phyloP scores from a whole-genome alignment of 2,888 invertebrate species.

The Steromphala cineraria region DNA sequence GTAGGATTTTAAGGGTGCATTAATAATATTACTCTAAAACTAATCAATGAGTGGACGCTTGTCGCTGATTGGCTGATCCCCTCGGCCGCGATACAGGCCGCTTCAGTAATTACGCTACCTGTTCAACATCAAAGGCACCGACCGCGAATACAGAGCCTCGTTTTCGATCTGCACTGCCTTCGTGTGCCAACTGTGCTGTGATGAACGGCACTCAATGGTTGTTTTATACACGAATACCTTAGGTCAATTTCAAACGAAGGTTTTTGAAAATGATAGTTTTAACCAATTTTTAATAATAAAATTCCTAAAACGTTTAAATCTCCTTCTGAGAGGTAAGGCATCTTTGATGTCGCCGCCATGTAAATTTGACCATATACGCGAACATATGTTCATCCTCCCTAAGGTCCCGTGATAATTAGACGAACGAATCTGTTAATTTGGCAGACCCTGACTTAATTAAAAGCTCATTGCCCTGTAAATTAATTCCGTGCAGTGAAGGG shows the following conservation, averaged over 20 bases:
- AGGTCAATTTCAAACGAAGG: too few species aligned
- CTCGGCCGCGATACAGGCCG: background rate
- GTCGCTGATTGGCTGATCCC: background rate
- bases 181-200: background rate
- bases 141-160: background rate
- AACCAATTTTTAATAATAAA: background rate
- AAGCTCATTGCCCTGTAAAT: background rate
- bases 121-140: conserved; percentile 4
- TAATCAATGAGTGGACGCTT: conserved; percentile 5
- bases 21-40: conserved; percentile 32
- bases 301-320: background rate
- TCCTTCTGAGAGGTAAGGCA: background rate
- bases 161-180: background rate
- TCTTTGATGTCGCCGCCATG: background rate
- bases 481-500: background rate
- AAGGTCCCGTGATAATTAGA: background rate
- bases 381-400: background rate
- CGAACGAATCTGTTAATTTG: background rate
- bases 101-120: conserved; percentile 16
- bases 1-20: conserved; percentile 38
- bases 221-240: too few species aligned
- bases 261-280: background rate
- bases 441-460: background rate
- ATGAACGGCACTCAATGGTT: too few species aligned
- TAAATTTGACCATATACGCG: background rate